phyloP scores from a whole-genome alignment of 2,888 invertebrate species.

The Tipula helvola region DNA sequence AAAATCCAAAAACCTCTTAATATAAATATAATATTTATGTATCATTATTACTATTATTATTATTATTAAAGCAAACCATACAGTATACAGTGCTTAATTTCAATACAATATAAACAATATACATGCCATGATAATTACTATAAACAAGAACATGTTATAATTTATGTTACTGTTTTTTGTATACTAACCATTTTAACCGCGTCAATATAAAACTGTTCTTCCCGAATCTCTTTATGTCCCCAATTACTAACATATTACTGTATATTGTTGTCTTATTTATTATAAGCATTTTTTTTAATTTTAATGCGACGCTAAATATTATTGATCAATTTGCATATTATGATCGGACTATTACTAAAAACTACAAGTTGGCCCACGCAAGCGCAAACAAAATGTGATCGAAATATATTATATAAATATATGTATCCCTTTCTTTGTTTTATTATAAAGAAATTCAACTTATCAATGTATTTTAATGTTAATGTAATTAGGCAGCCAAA shows the following conservation, averaged over 20 bases:
- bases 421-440: not conserved
- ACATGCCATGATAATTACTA: not conserved
- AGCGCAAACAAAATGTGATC: not conserved
- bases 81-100: not conserved
- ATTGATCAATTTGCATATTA: not conserved
- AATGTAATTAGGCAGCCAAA: too few species aligned
- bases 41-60: not conserved
- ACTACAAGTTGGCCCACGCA: not conserved
- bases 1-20: not conserved
- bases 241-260: not conserved
- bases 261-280: not conserved
- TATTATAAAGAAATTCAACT: not conserved
- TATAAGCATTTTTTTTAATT: not conserved
- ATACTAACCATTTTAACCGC: not conserved
- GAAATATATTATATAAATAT: too few species aligned
- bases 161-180: not conserved
- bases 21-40: not conserved
- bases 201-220: not conserved
- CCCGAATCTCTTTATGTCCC: not conserved
- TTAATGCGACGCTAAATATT: not conserved
- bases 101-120: not conserved
- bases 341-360: not conserved
- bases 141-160: not conserved
- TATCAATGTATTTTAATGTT: not conserved
- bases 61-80: not conserved